Evolutionary conservation across 2,113 vertebrate genomes (phyloP), one percentile per base, ranked within the genome.

Genomic region (Maccullochella peelii): DNA sequence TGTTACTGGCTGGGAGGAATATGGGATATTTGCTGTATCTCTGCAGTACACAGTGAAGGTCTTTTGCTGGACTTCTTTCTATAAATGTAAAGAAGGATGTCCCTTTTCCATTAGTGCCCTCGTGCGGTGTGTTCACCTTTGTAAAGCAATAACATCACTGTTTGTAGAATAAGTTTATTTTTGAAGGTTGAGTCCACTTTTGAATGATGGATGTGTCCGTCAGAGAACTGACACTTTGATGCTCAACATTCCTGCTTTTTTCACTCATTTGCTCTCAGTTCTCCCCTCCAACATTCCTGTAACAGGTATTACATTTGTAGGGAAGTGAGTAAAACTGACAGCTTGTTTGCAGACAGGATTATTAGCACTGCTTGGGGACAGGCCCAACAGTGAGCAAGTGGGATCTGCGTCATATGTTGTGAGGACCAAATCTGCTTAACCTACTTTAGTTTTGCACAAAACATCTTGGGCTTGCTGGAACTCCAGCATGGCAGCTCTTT

Each of bases 391-490:
- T 85, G 80, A 86, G 72, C 21, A 74, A 89, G 66, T 63, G 50
- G 85, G 89, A 92, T 92, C 91, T 95, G 93, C 85, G 84, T 95
- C 94, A 95, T 92, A 91, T 92, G 90, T 93, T 94, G 91, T 92
- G 89, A 89, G 88, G 84, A 86, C 89, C 88, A 95, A 95, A 95
- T 95, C 94, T 95, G 89, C 94, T 96, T 95, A 95, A 93, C 94
- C 94, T 95, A 94, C 90, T 95, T 94, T 91, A 79, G 84, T 89
- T 92, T 82, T 74, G 76, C 86, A 90, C 75, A 89, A 87, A 94
- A 92, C 92, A 92, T 92, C 87, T 88, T 73, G 44, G 84, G 65
- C 76, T 91, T 59, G 76, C 70, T 85, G 87, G 84, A 80, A 85
- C 61, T 84, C 73, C 84, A 58, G 12, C 77, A 88, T 85, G 85